A percentile compares a stretch with the other conserved stretches of the same genome.
Conservation (phyloP, 2,113 vertebrate genomes). For the Oreotrochilus melanogaster region DNA sequence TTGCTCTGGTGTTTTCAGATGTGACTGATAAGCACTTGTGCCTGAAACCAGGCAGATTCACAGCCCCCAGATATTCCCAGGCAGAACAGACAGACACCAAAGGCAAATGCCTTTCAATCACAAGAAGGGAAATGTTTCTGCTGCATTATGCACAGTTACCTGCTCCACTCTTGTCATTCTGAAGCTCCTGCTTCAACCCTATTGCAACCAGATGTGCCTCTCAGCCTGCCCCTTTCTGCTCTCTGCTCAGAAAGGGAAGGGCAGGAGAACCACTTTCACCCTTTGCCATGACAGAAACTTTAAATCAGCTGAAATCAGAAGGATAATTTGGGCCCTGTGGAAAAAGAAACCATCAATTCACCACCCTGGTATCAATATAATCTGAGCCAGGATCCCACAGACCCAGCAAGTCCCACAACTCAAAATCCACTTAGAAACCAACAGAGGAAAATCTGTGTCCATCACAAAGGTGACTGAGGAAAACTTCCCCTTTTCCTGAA, state of each 20-base stretch:
- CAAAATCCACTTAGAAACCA: neutral
- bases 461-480: neutral
- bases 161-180: constrained; percentile 38
- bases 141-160: constrained; percentile 51
- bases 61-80: neutral
- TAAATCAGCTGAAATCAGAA: neutral
- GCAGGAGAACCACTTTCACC: neutral
- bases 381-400: neutral
- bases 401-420: neutral
- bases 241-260: neutral
- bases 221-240: neutral
- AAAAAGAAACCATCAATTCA: neutral
- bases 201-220: neutral
- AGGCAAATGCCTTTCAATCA: constrained; percentile 29
- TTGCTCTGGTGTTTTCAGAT: neutral
- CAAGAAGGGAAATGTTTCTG: constrained; percentile 14
- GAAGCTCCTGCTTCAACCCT: neutral
- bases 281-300: neutral
- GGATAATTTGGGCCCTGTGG: neutral
- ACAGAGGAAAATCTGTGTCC: neutral
- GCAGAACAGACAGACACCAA: constrained; percentile 20
- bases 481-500: neutral
- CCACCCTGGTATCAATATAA: neutral
- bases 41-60: neutral
- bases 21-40: neutral